A percentile compares a stretch with the other conserved stretches of the same genome.
These are phyloP conservation scores for Grammomys dolichurus DNA, from an alignment of 2,113 vertebrate genomes.

Conservation along the genomic window DNA sequence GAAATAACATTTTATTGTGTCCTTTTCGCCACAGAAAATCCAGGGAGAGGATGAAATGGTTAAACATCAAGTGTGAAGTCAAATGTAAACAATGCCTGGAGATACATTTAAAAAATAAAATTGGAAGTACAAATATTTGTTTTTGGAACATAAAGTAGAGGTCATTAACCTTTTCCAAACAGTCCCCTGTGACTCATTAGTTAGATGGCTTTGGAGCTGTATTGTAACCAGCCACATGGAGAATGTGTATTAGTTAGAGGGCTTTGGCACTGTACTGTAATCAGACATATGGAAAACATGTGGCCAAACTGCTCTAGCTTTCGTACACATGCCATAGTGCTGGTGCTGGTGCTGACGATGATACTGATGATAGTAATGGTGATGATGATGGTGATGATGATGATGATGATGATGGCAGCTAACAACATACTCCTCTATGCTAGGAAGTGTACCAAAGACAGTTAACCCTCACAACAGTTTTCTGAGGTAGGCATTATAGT, in stretches of 20 bases:
- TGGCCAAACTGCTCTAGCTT: not conserved
- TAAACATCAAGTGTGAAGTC: conserved; percentile 61
- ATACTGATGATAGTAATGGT: not conserved
- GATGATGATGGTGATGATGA: no score
- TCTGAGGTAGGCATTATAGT: not conserved
- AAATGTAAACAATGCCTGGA: conserved; percentile 24
- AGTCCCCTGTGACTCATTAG: not conserved
- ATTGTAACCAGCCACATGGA: not conserved
- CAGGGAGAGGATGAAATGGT: conserved; percentile 54
- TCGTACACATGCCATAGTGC: not conserved
- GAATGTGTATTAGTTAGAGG: not conserved
- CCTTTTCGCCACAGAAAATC: conserved; percentile 29
- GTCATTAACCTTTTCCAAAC: not conserved
- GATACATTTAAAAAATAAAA: conserved; percentile 61
- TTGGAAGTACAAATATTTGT: conserved; percentile 10
- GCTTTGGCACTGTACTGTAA: not conserved
- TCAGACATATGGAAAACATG: not conserved
- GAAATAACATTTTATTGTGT: not conserved
- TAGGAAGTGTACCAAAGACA: not conserved
- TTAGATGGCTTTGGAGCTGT: not conserved
- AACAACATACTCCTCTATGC: not conserved
- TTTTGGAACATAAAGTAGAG: conserved; percentile 51
- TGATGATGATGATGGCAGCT: not conserved
- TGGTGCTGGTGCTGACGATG: not conserved
- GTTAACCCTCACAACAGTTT: conserved; percentile 48